Evolutionary conservation across 2,888 invertebrate genomes (phyloP).

Genomic region (Monochamus alternatus): DNA sequence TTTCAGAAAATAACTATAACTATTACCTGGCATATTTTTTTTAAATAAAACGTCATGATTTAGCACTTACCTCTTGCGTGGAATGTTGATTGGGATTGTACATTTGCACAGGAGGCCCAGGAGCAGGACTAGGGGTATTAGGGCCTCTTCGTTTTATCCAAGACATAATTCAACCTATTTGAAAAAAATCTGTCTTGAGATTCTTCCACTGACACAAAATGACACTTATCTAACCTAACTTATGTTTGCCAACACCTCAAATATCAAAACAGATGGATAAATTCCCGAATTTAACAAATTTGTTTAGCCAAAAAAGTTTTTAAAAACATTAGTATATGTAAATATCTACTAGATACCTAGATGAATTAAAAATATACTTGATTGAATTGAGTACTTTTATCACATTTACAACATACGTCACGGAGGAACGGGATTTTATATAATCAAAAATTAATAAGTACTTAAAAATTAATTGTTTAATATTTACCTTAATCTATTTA

Average conservation of each 20-base stretch:
- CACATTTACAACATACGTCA: slow-evolving; percentile 12
- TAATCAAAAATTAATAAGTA: slow-evolving; percentile 2
- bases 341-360: not conserved
- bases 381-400: not conserved
- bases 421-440: slow-evolving; percentile 8
- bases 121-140: slow-evolving; percentile 62
- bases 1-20: too few relatives aligned
- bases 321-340: too few relatives aligned
- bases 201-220: slow-evolving; percentile 29
- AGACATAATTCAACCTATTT: slow-evolving; percentile 62
- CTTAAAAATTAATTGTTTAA: slow-evolving; percentile 10
- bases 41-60: slow-evolving; percentile 1
- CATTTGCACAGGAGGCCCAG: slow-evolving; percentile 65
- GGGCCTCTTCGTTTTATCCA: slow-evolving; percentile 68
- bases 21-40: not conserved
- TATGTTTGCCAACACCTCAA: slow-evolving; percentile 19
- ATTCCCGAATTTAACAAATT: not conserved
- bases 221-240: slow-evolving; percentile 46
- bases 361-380: too few relatives aligned
- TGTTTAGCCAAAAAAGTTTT: not conserved
- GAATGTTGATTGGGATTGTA: slow-evolving; percentile 70
- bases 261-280: not conserved
- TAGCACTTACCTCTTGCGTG: slow-evolving; percentile 64
- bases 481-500: slow-evolving; percentile 41
- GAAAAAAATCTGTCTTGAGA: slow-evolving; percentile 27